Conservation (phyloP, 2,113 vertebrate genomes). For the Corydoras maculifer region DNA sequence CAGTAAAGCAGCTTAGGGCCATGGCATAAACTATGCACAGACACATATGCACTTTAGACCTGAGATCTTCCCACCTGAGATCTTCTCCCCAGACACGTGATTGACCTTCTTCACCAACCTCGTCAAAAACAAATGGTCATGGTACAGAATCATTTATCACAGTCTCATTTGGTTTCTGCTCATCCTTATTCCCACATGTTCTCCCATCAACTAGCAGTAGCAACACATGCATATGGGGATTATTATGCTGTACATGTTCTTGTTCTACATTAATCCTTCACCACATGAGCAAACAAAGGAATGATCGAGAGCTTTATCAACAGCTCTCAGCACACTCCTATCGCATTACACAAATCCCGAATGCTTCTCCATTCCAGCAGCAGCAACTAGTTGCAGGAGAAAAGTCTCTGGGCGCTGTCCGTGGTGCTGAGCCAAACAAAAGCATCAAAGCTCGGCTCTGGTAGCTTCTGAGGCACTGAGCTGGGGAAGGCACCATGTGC, state of each 20-base stretch:
- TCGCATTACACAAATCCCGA: too few relatives aligned
- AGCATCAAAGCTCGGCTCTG: constrained; percentile 55
- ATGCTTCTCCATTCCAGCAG: too few relatives aligned
- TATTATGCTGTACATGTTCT: constrained; percentile 22
- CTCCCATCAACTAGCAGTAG: background rate
- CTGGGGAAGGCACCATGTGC: constrained; percentile 52
- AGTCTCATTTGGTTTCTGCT: constrained; percentile 28
- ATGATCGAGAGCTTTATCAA: background rate
- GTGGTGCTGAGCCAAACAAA: constrained; percentile 56
- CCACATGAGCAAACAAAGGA: constrained; percentile 20
- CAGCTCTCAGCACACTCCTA: background rate
- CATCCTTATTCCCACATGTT: constrained; percentile 2
- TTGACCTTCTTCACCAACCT: constrained; percentile 29
- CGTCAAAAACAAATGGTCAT: constrained; percentile 31
- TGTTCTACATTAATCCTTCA: constrained; percentile 15
- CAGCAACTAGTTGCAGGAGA: constrained; percentile 60
- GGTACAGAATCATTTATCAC: constrained; percentile 33
- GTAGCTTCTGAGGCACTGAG: constrained; percentile 51
- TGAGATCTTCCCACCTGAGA: constrained; percentile 25
- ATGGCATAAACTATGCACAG: background rate
- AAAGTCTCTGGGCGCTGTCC: constrained; percentile 60
- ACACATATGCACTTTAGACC: background rate
- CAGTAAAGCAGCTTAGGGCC: too few relatives aligned
- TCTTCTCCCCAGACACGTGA: constrained; percentile 21
- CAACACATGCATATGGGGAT: background rate